Evolutionary conservation across 2,797 vertebrate species (phyloP), one percentile per base, ranked within the genome.

Genomic region (Chromis chromis): DNA sequence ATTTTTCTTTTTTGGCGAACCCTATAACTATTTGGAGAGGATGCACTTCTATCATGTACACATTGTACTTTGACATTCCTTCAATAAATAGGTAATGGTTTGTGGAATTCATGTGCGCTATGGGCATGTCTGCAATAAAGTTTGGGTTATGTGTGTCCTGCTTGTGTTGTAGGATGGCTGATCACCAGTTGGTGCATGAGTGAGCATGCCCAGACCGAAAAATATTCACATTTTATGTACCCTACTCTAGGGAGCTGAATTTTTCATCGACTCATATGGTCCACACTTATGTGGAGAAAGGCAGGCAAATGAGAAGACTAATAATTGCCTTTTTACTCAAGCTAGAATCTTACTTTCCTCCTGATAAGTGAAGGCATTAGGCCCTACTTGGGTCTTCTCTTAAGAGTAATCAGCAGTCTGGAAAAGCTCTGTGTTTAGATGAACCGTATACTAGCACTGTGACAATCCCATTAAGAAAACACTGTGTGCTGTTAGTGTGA

Each of bases 381-480:
- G 59, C 65, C 59, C 69, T 70, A 61, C 78, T 76, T 22, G 57
- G 76, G 66, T 80, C 68, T 79, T 82, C 74, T 81, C 76, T 67
- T 63, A 46, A 75, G 74, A 87, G 76, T 87, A 86, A 92, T 91
- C 86, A 91, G 84, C 84, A 85, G 75, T 88, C 88, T 86, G 73
- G 76, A 78, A 76, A 85, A 79, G 79, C 82, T 70, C 68, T 83
- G 86, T 76, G 76, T 92, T 92, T 87, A 80, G 84, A 91, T 88
- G 83, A 88, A 78, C 76, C 83, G 68, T 87, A 71, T 82, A 78
- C 86, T 72, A 83, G 85, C 86, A 68, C 74, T 66, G 86, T 91
- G 92, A 93, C 92, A 93, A 93, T 92, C 88, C 87, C 86, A 93
- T 94, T 93, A 93, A 89, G 87, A 88, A 91, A 94, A 92, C 87